Evolutionary conservation across 2,888 invertebrate species (phyloP).

Genomic region (Biston stratarius): DNA sequence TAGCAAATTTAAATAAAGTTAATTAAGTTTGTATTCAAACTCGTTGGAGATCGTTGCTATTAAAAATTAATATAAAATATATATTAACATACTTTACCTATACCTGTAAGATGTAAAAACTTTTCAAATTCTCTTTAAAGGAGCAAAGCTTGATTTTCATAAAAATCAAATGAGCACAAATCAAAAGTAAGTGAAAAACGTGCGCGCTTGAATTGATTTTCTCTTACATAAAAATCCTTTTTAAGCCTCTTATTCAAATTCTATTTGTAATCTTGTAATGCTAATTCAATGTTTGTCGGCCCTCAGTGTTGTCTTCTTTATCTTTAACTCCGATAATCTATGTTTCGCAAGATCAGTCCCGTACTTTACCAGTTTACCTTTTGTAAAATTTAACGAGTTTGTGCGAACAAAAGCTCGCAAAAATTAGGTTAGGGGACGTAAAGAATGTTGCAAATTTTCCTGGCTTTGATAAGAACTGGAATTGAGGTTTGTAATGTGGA

Average conservation of each 20-base stretch:
- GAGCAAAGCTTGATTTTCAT: constrained; percentile 14
- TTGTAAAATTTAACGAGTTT: constrained; percentile 71
- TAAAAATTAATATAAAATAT: too few relatives aligned
- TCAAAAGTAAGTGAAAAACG: constrained; percentile 26
- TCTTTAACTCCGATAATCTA: constrained; percentile 66
- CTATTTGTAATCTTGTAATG: constrained; percentile 68
- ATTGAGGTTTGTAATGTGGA: constrained; percentile 36
- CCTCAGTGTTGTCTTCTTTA: constrained; percentile 62
- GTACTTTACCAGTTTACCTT: constrained; percentile 61
- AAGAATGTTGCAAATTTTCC: constrained; percentile 47
- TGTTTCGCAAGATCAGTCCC: constrained; percentile 68
- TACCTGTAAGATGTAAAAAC: constrained; percentile 15
- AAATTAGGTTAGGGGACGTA: constrained; percentile 57
- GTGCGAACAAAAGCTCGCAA: constrained; percentile 59
- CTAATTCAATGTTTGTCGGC: constrained; percentile 72
- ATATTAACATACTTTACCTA: not conserved
- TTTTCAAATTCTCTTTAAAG: constrained; percentile 14
- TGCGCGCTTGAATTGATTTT: constrained; percentile 39
- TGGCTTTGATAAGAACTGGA: constrained; percentile 27
- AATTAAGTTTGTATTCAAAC: too few relatives aligned
- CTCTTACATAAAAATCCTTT: constrained; percentile 48
- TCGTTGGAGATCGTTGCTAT: too few relatives aligned
- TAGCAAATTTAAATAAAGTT: too few relatives aligned
- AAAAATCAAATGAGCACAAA: constrained; percentile 29
- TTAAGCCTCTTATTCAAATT: constrained; percentile 54